These are phyloP conservation scores for Cervus canadensis DNA, from an alignment of 2,113 vertebrate species.

Conservation along the genomic window DNA sequence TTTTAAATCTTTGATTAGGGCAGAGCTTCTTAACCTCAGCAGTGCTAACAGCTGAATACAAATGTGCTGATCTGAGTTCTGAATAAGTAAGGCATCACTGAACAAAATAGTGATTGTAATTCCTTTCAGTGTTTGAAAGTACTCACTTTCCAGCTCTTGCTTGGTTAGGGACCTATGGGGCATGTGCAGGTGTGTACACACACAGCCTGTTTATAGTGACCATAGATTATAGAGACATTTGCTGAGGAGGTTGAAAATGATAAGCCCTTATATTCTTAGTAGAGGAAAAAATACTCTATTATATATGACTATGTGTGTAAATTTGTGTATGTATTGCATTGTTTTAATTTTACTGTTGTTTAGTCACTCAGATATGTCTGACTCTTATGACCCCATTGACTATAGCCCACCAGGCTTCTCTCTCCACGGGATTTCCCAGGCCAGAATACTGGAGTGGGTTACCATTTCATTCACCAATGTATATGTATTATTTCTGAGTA, in stretches of 20 bases:
- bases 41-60: neutral
- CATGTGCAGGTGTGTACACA: accelerated
- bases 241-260: neutral
- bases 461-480: neutral
- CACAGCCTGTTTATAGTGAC: neutral
- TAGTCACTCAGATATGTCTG: neutral
- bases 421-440: neutral
- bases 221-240: neutral
- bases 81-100: neutral
- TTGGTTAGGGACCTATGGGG: neutral
- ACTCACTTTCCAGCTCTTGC: neutral
- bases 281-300: neutral
- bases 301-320: neutral
- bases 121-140: neutral
- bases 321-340: neutral
- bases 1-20: neutral
- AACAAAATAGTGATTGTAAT: neutral
- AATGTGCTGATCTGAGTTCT: neutral
- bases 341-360: neutral
- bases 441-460: neutral
- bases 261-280: neutral
- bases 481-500: neutral
- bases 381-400: neutral
- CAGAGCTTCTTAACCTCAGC: neutral
- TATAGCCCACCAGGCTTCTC: neutral